Evolutionary conservation across 2,113 vertebrate species (phyloP).

Genomic region (Limnothrissa miodon): DNA sequence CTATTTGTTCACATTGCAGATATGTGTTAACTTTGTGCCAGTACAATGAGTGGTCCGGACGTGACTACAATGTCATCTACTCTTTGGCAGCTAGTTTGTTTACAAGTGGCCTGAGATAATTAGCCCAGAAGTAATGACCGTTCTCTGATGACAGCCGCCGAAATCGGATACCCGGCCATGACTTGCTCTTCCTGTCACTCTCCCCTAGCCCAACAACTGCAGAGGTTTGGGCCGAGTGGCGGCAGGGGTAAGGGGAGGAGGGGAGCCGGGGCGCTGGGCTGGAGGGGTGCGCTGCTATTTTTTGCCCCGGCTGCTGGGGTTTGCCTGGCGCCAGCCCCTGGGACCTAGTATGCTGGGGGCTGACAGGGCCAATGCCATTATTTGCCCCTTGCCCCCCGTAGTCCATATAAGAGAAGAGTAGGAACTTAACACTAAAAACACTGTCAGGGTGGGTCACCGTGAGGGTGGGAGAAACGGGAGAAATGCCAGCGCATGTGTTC

Average conservation of each 20-base stretch:
- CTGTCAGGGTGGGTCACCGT: conserved; percentile 41
- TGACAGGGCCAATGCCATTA: conserved; percentile 61
- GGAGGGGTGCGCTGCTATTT: conserved; percentile 60
- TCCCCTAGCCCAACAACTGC: conserved; percentile 73
- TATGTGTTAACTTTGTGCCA: conserved; percentile 13
- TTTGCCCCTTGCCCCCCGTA: conserved; percentile 62
- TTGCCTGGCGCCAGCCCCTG: conserved; percentile 71
- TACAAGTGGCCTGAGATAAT: conserved; percentile 72
- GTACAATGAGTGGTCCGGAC: conserved; percentile 33
- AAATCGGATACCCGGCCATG: conserved; percentile 62
- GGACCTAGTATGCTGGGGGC: conserved; percentile 56
- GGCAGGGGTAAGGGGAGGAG: background rate
- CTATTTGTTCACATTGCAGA: background rate
- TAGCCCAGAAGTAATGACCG: conserved; percentile 77
- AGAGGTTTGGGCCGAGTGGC: conserved; percentile 28
- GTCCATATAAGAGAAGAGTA: conserved; percentile 48
- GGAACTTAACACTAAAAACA: conserved; percentile 62
- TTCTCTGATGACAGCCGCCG: conserved; percentile 77
- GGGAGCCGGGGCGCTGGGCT: background rate
- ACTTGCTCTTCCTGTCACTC: conserved; percentile 72
- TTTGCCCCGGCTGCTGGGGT: conserved; percentile 61
- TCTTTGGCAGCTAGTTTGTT: conserved; percentile 69
- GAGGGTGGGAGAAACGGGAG: background rate
- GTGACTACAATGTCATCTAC: conserved; percentile 59
- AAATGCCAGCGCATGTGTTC: conserved; percentile 9